Base-by-base conservation (phyloP, 2,888 invertebrate genomes). In the Machimus atricapillus region DNA sequence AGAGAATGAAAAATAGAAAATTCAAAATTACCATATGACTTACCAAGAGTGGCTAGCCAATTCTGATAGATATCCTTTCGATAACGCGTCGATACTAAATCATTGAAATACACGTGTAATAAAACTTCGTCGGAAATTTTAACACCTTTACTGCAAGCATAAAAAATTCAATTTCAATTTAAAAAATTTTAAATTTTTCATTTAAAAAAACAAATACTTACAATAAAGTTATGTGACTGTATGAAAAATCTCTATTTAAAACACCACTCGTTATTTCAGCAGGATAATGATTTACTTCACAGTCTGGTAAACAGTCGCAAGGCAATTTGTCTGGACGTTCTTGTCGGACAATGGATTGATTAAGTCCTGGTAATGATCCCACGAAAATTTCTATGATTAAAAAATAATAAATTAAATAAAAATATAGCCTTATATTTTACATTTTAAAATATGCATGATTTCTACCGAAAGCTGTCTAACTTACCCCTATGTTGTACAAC, bases 21-120 rank as follows among this genome's bases (percentile, higher is more conserved):
- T 37, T 37, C 16, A 78, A 78, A 43, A 78, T 56, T 56, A 37
- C 2, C 19, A 74, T 19, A 19, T 1, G 34, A 37, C 31, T 89
- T 91, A 96, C 96, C 96, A 87, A 96, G 93, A 89, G 95, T 92
- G 89, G 95, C 95, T 89, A 95, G 94, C 96, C 96, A 96, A 90
- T 94, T 95, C 89, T 95, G 94, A 91, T 94, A 94, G 86, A 95
- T 94, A 90, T 95, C 95, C 82, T 94, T 94, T 81, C 95, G 93
- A 90, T 94, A 96, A 89, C 94, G 93, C 6, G 94, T 95, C 4
- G 95, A 95, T 88, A 95, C 94, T 87, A 96, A 91, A 90, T 95
- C 95, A 89, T 94, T 94, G 90, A 95, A 95, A 91, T 94, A 96
- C 37, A 96, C 93, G 90, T 95, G 94, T 43, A 96, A 89, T 12